Evolutionary conservation across 2,113 vertebrate species (phyloP).

Genomic region (Turnix velox): DNA sequence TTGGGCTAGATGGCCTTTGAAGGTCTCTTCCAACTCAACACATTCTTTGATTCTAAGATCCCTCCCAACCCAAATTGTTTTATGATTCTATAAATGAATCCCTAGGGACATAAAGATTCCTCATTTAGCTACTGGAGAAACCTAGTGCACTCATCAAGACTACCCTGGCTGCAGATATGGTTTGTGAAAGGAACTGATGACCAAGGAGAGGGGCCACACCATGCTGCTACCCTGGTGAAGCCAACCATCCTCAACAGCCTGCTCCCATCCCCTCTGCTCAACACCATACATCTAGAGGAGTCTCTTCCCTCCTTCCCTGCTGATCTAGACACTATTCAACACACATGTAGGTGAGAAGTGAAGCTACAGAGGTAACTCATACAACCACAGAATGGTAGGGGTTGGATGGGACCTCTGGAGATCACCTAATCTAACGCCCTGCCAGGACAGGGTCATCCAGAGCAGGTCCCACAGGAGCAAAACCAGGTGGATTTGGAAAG

Average conservation of each 20-base stretch:
- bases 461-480: too few relatives aligned
- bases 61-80: too few relatives aligned
- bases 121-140: neutral
- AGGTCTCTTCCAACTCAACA: too few relatives aligned
- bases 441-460: too few relatives aligned
- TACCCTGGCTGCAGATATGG: neutral
- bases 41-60: too few relatives aligned
- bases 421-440: too few relatives aligned
- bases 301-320: neutral
- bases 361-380: neutral
- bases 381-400: too few relatives aligned
- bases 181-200: neutral
- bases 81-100: too few relatives aligned
- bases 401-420: too few relatives aligned
- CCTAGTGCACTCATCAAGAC: too few relatives aligned
- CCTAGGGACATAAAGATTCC: neutral
- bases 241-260: rapidly evolving
- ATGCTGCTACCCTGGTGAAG: rapidly evolving
- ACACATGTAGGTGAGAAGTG: rapidly evolving
- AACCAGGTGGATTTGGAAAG: too few relatives aligned
- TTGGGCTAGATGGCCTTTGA: too few relatives aligned
- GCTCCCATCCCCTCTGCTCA: rapidly evolving
- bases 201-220: neutral
- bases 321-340: neutral
- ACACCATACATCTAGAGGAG: neutral